A percentile compares a stretch with the other conserved stretches of the same genome.
These are phyloP conservation scores for Drosophila meridionalis DNA, from an alignment of 2,888 invertebrate genomes.

Conservation along the genomic window DNA sequence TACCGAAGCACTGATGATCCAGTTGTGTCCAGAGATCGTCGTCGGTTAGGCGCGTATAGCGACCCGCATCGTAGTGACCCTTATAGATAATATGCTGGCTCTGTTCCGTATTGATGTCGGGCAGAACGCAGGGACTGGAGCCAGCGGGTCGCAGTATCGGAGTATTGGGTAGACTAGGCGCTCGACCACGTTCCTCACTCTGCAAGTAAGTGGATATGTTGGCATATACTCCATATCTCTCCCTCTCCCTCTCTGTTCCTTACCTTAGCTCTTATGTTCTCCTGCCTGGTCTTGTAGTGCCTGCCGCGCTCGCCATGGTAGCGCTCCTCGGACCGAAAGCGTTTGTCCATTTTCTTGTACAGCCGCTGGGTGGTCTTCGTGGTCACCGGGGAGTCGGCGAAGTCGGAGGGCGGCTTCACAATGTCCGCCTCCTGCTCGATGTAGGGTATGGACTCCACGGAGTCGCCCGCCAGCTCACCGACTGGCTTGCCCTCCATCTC, in stretches of 20 bases:
- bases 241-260: background rate
- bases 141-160: slow-evolving; percentile 89
- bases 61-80: slow-evolving; percentile 89
- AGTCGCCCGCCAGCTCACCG: slow-evolving; percentile 76
- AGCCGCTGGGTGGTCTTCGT: slow-evolving; percentile 86
- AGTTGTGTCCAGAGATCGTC: slow-evolving; percentile 89
- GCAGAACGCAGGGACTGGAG: slow-evolving; percentile 89
- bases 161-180: slow-evolving; percentile 90
- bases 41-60: slow-evolving; percentile 92
- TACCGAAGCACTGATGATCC: slow-evolving; percentile 84
- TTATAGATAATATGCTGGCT: slow-evolving; percentile 89
- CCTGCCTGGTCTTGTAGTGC: slow-evolving; percentile 89
- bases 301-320: slow-evolving; percentile 86
- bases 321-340: slow-evolving; percentile 92
- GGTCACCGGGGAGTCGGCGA: slow-evolving; percentile 92
- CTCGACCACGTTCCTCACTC: slow-evolving; percentile 90
- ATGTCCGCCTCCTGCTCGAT: slow-evolving; percentile 88
- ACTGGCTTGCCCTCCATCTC: slow-evolving; percentile 88
- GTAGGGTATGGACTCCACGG: slow-evolving; percentile 84
- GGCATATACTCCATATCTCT: background rate
- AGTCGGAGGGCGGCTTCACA: slow-evolving; percentile 94
- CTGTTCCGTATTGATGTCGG: slow-evolving; percentile 81
- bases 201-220: slow-evolving; percentile 28
- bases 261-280: slow-evolving; percentile 91
- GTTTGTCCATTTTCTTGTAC: slow-evolving; percentile 92